These are phyloP conservation scores for Hemibagrus guttatus DNA, from an alignment of 2,797 vertebrate species.

Conservation along the genomic window DNA sequence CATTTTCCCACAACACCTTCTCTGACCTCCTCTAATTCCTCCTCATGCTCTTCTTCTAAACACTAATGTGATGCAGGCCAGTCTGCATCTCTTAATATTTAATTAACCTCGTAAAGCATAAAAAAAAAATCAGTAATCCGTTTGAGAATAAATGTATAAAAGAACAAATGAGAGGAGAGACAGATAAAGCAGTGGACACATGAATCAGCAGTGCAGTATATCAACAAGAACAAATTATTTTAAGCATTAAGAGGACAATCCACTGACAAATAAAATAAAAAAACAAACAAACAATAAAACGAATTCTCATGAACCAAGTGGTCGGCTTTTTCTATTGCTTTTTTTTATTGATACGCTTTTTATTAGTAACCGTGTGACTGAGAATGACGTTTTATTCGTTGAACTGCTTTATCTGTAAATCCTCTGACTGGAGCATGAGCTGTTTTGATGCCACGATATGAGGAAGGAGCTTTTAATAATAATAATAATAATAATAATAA, in stretches of 20 bases:
- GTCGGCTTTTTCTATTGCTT: conserved; percentile 18
- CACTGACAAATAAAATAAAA: neutral
- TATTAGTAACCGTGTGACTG: conserved; percentile 8
- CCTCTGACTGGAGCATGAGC: neutral
- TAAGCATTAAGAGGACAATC: neutral
- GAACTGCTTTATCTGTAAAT: conserved; percentile 2
- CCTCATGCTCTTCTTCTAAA: neutral
- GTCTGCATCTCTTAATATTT: neutral
- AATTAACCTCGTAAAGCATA: neutral
- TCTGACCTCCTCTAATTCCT: neutral
- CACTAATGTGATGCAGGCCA: neutral
- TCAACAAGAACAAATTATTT: neutral
- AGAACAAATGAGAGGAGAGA: neutral
- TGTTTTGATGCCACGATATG: neutral
- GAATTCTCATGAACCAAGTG: neutral
- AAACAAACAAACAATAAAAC: neutral
- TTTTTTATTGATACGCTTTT: conserved; percentile 17
- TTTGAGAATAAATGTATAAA: neutral
- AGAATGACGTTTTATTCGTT: neutral
- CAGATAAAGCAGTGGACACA: conserved; percentile 5
- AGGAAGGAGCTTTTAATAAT: neutral
- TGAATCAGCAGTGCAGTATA: neutral
- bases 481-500: neutral
- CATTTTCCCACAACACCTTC: neutral
- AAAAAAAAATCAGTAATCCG: neutral